Percentiles rank a stretch among this genome's conserved stretches.
phyloP scores from a whole-genome alignment of 2,888 invertebrate genomes.

The Noctua fimbriata region DNA sequence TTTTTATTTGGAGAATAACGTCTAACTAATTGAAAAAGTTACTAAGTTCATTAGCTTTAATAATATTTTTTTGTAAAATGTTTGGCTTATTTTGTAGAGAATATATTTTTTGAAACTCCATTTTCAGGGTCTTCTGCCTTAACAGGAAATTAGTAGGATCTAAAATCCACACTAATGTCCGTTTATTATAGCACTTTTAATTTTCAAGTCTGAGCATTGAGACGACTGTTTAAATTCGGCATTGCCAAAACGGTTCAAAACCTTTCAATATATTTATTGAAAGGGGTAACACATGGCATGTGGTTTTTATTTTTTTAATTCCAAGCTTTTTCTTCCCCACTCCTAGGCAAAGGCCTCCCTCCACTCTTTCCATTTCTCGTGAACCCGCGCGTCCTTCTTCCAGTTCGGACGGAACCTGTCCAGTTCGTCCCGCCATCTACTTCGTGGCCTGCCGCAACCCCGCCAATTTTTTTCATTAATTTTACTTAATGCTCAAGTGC shows the following conservation, averaged over 20 bases:
- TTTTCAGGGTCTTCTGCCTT: background rate
- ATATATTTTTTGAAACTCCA: background rate
- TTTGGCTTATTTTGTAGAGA: background rate
- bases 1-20: conserved; percentile 24
- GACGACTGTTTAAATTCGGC: background rate
- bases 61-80: background rate
- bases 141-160: background rate
- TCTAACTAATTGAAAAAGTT: conserved; percentile 8
- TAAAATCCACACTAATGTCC: background rate
- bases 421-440: too few species aligned
- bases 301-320: too few species aligned
- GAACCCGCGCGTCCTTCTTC: too few species aligned
- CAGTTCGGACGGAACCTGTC: too few species aligned
- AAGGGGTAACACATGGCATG: too few species aligned
- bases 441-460: too few species aligned
- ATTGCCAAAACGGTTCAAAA: too few species aligned
- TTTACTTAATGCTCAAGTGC: background rate
- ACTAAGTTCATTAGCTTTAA: background rate
- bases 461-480: too few species aligned
- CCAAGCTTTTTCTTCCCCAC: too few species aligned
- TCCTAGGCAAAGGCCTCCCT: too few species aligned
- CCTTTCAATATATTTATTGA: too few species aligned
- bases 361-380: too few species aligned
- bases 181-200: background rate
- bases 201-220: background rate